Evolutionary conservation across 1,140 invertebrate genomes (phyloP).

Genomic region (Achatina immaculata): DNA sequence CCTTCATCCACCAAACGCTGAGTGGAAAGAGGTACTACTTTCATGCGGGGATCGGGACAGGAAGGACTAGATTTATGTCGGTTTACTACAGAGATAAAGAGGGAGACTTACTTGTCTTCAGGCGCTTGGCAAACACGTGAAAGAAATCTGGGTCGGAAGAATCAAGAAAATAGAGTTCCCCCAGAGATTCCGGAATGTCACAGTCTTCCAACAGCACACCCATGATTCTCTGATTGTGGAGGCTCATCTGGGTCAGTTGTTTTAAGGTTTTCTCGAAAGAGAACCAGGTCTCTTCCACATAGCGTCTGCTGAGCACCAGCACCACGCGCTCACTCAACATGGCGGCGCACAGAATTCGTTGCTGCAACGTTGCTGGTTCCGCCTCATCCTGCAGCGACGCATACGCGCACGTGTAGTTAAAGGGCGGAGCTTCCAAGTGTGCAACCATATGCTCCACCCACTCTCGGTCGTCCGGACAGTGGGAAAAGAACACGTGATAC

Average conservation of each 20-base stretch:
- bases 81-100: not conserved
- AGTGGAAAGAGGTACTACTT: too few species aligned
- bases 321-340: constrained; percentile 66
- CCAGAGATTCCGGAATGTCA: constrained; percentile 59
- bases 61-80: too few species aligned
- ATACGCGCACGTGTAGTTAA: constrained; percentile 59
- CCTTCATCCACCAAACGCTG: too few species aligned
- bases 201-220: constrained; percentile 60
- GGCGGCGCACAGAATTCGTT: constrained; percentile 61
- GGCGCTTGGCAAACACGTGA: constrained; percentile 49
- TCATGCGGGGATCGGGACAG: too few species aligned
- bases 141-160: constrained; percentile 58
- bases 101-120: constrained; percentile 53
- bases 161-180: constrained; percentile 55
- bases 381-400: constrained; percentile 42
- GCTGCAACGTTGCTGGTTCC: constrained; percentile 39
- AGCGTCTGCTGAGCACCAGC: constrained; percentile 56
- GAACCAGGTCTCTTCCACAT: constrained; percentile 57
- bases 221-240: constrained; percentile 62
- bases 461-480: constrained; percentile 55
- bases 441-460: constrained; percentile 60
- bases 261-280: constrained; percentile 60
- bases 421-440: constrained; percentile 56
- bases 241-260: constrained; percentile 57
- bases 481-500: constrained; percentile 65